Evolutionary conservation across 92 coral and sea anemone genomes (phyloP), one percentile per base, ranked within the genome.

Genomic region (Metridium senile): DNA sequence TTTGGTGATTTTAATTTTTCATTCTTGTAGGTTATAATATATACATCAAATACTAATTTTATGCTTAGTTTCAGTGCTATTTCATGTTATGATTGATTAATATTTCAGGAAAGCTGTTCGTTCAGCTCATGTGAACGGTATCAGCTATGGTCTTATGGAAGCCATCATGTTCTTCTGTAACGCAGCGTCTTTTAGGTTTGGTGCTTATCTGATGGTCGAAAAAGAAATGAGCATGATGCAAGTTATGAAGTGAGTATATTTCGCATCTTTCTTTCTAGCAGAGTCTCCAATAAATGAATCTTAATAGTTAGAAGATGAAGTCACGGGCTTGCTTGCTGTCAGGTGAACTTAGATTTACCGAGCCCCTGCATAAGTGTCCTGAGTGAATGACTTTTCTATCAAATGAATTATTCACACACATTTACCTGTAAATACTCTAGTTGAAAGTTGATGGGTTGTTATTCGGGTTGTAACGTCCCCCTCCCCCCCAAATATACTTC

Each of bases 101-200:
- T 33, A 27, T 70, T 64, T 53, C 76, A 94, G 98, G 54, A 85
- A 78, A 21, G 93, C 96, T n/a, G 62, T 82, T 52, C 89, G 59
- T 63, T 66, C 87, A 26, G 91, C 97, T 11, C 99, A 95, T 66
- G 63, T 89, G 69, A 88, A 81, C 28, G 99, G 99, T 52, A 67
- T 72, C 3, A 92, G 98, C 18, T 89, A 89, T 43, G 99, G 99
- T 33, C 62, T 84, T 20, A 89, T 97, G 56, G 97, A 95, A 31
- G 92, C 96, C 56, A 87, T 89, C 69, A 84, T 95, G 88, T 89
- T 74, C 78, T 80, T 77, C 30, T 87, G 96, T 49, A 93, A 88
- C 45, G 99, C 99, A 11, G 96, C 89, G 1, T 89, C 94, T 0
- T 95, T 93, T 63, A 84, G 99, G 59, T 95, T 87, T 85, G 99